Percentiles rank a stretch among this genome's conserved stretches.
phyloP scores from a whole-genome alignment of 2,797 vertebrate genomes.

The Pseudochirops corinnae region DNA sequence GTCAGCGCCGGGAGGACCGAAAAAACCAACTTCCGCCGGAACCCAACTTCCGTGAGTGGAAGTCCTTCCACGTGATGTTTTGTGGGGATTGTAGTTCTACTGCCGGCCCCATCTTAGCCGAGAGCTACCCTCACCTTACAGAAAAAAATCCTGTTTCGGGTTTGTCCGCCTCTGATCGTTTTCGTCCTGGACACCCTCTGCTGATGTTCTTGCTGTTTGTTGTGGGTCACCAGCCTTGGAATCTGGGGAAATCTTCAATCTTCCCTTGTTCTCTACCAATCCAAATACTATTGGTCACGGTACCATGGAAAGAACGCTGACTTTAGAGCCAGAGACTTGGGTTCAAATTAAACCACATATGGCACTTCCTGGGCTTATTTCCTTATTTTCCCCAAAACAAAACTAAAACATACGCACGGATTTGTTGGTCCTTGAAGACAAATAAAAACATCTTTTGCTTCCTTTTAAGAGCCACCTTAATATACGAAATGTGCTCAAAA shows the following conservation, averaged over 20 bases:
- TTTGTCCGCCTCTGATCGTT: not conserved
- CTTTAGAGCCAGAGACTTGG: not conserved
- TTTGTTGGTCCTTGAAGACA: not conserved
- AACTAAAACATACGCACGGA: not conserved
- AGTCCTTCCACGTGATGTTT: not conserved
- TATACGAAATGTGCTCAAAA: not conserved
- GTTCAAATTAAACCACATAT: not conserved
- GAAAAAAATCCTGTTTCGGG: not conserved
- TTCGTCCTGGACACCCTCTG: not conserved
- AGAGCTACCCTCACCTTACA: not conserved
- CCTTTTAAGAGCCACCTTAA: not conserved
- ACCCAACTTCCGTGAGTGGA: not conserved
- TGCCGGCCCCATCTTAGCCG: not conserved
- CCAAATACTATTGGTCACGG: not conserved
- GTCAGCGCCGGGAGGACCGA: conserved; percentile 71
- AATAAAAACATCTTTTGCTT: not conserved
- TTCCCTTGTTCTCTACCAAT: not conserved
- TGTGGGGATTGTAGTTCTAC: conserved; percentile 76
- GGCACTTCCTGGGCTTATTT: not conserved
- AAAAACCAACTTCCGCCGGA: conserved; percentile 26
- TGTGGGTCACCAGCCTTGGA: not conserved
- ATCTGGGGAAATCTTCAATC: not conserved
- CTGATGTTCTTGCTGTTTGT: not conserved
- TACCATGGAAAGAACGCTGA: not conserved
- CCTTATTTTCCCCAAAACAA: not conserved